A percentile compares a stretch with the other conserved stretches of the same genome.
Evolutionary conservation across 2,888 invertebrate genomes (phyloP).

Genomic region (Hirtodrosophila alboralis): DNA sequence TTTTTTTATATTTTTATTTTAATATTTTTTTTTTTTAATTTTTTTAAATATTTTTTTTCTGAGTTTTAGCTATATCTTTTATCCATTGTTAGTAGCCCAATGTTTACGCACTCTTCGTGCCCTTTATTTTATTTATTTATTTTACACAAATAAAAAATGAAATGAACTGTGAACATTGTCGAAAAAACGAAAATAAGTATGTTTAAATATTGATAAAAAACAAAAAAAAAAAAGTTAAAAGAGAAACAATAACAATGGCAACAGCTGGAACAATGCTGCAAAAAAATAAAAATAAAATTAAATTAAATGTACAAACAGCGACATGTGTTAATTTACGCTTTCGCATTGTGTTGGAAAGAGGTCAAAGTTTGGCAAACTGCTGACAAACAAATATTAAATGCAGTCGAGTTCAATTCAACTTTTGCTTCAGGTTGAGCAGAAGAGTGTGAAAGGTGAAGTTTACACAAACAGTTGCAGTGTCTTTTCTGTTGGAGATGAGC

Average conservation of each 20-base stretch:
- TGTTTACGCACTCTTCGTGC: background rate
- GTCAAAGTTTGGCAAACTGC: conserved; percentile 56
- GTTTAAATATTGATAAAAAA: conserved; percentile 71
- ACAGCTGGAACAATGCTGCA: conserved; percentile 53
- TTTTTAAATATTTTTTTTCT: too few relatives aligned
- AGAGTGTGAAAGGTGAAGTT: conserved; percentile 9
- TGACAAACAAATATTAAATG: conserved; percentile 74
- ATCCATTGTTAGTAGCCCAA: too few relatives aligned
- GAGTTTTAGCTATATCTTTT: too few relatives aligned
- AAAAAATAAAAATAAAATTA: conserved; percentile 22
- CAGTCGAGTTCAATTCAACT: conserved; percentile 41
- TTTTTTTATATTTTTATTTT: too few relatives aligned
- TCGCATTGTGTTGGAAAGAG: background rate
- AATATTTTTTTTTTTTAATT: too few relatives aligned
- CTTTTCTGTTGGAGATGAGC: background rate
- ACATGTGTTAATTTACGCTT: conserved; percentile 70
- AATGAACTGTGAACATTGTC: conserved; percentile 17
- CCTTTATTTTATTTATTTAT: too few relatives aligned
- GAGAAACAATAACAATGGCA: conserved; percentile 2
- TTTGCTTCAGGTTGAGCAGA: background rate
- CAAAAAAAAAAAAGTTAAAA: conserved; percentile 27
- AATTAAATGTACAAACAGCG: conserved; percentile 33
- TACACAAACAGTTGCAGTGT: conserved; percentile 36
- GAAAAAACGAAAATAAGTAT: conserved; percentile 41
- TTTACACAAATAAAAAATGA: background rate